A percentile compares a stretch with the other conserved stretches of the same genome.
These are phyloP conservation scores for Sebastes hopkinsi DNA, from an alignment of 2,797 vertebrate genomes.

Conservation along the genomic window DNA sequence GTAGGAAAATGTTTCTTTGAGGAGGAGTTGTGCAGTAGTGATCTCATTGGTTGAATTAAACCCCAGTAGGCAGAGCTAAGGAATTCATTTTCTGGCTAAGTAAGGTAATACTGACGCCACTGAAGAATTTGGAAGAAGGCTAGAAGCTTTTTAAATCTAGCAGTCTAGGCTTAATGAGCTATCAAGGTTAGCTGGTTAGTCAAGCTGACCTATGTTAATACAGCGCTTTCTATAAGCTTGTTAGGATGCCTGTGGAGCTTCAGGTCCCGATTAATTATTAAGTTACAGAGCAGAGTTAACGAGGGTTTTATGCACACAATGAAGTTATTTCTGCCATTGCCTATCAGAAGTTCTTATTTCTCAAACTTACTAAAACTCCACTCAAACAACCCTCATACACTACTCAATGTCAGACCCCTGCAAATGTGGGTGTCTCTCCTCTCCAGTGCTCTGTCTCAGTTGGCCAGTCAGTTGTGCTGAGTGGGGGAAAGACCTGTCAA, in stretches of 20 bases:
- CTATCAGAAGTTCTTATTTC: neutral
- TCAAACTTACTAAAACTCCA: neutral
- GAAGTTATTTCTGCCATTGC: neutral
- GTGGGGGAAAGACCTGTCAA: conserved; percentile 35
- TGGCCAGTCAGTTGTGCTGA: conserved; percentile 31
- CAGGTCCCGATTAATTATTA: neutral
- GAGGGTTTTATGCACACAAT: neutral
- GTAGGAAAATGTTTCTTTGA: neutral
- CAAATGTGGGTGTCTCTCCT: neutral
- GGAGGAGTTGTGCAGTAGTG: neutral
- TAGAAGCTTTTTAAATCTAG: neutral
- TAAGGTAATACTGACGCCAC: conserved; percentile 4
- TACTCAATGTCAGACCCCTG: neutral
- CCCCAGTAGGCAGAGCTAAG: conserved; percentile 3
- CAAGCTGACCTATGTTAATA: neutral
- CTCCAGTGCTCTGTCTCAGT: conserved; percentile 22
- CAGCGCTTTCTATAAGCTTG: neutral
- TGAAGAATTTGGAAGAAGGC: neutral
- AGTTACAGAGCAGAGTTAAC: neutral
- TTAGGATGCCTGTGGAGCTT: neutral
- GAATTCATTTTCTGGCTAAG: conserved; percentile 21
- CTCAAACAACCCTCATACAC: neutral
- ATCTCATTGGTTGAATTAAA: conserved; percentile 46
- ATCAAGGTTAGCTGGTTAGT: neutral
- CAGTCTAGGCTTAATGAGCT: neutral